Conservation (phyloP, 2,113 vertebrate genomes). For the Passerina amoena region DNA sequence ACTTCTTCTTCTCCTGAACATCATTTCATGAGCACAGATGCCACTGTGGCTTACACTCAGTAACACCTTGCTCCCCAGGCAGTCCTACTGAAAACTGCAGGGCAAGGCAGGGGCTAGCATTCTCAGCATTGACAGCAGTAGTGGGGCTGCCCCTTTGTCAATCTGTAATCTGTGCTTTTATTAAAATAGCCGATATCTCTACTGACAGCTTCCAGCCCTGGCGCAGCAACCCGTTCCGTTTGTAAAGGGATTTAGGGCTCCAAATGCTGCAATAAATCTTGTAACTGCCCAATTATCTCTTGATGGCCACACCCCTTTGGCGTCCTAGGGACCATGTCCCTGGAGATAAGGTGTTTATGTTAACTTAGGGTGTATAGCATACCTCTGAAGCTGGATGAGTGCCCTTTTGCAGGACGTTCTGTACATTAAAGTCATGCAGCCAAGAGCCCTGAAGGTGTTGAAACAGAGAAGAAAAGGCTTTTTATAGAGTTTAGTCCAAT, state of each 20-base stretch:
- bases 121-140: not conserved
- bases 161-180: not conserved
- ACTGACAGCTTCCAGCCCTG: not conserved
- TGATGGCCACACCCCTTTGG: conserved; percentile 2
- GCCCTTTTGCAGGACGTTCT: conserved; percentile 49
- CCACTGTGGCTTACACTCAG: not conserved
- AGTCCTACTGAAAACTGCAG: not conserved
- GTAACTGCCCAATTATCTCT: conserved; percentile 51
- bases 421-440: conserved; percentile 5
- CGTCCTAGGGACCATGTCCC: conserved; percentile 29
- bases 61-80: not conserved
- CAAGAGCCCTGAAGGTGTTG: conserved; percentile 47
- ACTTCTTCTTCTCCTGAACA: not conserved
- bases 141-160: not conserved
- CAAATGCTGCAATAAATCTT: conserved; percentile 30
- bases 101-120: not conserved
- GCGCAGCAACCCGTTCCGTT: not conserved
- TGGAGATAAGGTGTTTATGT: conserved; percentile 41
- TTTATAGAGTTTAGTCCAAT: conserved; percentile 63
- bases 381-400: conserved; percentile 28
- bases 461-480: conserved; percentile 53
- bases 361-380: conserved; percentile 44
- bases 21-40: not conserved
- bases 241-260: conserved; percentile 7
- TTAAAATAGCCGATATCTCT: conserved; percentile 7